Conservation (phyloP, 2,888 invertebrate genomes). For the Aproaerema taeniolella region DNA sequence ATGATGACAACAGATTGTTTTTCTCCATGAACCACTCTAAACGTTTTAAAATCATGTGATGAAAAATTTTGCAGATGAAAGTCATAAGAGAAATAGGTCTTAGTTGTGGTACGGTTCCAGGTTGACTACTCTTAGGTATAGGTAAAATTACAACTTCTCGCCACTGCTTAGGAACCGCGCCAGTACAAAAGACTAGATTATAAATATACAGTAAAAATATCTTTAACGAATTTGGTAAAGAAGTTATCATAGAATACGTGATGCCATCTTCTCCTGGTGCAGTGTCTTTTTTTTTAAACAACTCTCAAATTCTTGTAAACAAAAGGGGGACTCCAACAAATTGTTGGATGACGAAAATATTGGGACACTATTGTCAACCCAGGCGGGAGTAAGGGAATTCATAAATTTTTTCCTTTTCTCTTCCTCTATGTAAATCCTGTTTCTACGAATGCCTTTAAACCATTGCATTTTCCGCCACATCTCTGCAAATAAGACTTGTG, state of each 20-base stretch:
- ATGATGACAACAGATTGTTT: neutral
- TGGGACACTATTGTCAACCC: conserved; percentile 1
- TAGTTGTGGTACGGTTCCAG: neutral
- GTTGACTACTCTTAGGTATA: conserved; percentile 20
- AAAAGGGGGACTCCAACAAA: conserved; percentile 1
- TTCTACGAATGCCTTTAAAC: neutral
- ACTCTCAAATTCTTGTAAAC: conserved; percentile 4
- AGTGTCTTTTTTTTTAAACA: conserved; percentile 13
- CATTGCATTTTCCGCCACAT: neutral
- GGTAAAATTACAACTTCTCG: conserved; percentile 18
- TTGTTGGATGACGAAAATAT: conserved; percentile 2
- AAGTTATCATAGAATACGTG: conserved; percentile 16
- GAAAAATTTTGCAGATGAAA: conserved; percentile 19
- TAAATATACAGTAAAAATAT: conserved; percentile 8
- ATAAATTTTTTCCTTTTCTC: conserved; percentile 1
- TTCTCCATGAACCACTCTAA: conserved; percentile 19
- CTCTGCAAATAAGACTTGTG: neutral
- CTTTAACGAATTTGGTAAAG: conserved; percentile 14
- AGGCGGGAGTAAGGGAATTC: conserved; percentile 10
- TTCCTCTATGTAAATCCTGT: neutral
- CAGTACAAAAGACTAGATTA: conserved; percentile 8
- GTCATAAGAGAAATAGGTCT: conserved; percentile 21
- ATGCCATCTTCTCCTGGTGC: conserved; percentile 14
- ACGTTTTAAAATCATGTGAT: conserved; percentile 14
- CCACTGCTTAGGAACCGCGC: conserved; percentile 18